Evolutionary conservation across 2,888 invertebrate species (phyloP).

Genomic region (Andrena hattorfiana): DNA sequence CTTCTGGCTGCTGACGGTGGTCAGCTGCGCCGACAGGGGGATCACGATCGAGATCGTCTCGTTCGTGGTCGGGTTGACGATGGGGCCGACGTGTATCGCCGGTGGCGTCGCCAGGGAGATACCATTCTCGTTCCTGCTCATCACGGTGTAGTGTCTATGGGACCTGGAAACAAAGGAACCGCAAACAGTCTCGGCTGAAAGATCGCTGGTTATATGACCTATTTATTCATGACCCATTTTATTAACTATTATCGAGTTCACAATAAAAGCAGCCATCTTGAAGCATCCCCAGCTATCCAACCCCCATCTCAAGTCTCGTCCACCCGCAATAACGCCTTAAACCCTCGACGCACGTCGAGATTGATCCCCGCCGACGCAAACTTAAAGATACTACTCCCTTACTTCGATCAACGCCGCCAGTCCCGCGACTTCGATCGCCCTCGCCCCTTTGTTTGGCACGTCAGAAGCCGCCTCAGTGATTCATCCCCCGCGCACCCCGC

Average conservation of each 20-base stretch:
- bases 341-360: not conserved
- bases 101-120: constrained; percentile 78
- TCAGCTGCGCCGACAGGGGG: constrained; percentile 80
- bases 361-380: not conserved
- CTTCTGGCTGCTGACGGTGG: constrained; percentile 75
- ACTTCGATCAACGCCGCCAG: constrained; percentile 28
- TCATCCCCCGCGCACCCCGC: constrained; percentile 21
- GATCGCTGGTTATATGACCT: not conserved
- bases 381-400: constrained; percentile 20
- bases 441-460: constrained; percentile 34
- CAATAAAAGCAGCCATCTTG: constrained; percentile 68
- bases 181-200: not conserved
- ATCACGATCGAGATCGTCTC: constrained; percentile 82
- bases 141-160: constrained; percentile 10
- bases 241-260: constrained; percentile 9
- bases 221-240: not conserved
- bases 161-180: not conserved
- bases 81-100: constrained; percentile 80
- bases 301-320: not conserved
- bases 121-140: constrained; percentile 73
- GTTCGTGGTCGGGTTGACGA: constrained; percentile 79
- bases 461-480: constrained; percentile 39
- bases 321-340: not conserved
- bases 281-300: constrained; percentile 13
- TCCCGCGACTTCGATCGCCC: constrained; percentile 38